These are phyloP conservation scores for Chironomus tepperi DNA, from an alignment of 1,140 invertebrate species.

Conservation along the genomic window DNA sequence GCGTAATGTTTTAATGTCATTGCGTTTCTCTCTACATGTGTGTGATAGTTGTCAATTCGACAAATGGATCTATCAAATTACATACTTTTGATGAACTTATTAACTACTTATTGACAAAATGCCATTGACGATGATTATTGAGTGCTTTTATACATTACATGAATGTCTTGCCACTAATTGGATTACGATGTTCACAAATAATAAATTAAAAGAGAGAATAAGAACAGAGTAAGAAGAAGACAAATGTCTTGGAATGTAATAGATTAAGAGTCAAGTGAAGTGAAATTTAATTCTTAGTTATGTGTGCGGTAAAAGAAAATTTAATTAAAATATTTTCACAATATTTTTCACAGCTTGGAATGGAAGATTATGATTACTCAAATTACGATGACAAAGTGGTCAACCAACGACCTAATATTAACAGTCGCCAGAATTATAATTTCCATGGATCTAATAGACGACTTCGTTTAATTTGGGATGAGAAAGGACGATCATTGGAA, in stretches of 20 bases:
- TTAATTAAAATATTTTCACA: conserved; percentile 7
- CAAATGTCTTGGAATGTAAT: neutral
- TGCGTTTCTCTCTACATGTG: neutral
- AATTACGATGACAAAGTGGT: conserved; percentile 28
- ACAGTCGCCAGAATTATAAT: conserved; percentile 25
- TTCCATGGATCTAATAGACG: conserved; percentile 28
- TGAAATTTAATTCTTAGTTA: neutral
- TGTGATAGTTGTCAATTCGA: neutral
- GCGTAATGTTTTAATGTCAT: neutral
- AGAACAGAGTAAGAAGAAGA: neutral
- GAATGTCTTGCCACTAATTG: neutral
- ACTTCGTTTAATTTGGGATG: conserved; percentile 44
- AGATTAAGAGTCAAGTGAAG: neutral
- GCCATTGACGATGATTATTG: neutral
- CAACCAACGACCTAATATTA: neutral
- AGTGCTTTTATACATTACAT: no score
- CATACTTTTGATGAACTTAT: neutral
- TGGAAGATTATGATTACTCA: neutral
- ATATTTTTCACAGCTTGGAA: conserved; percentile 25
- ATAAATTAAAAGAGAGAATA: neutral
- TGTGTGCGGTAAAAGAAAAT: neutral
- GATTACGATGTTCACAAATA: neutral
- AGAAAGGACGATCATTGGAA: conserved; percentile 42
- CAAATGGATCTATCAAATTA: neutral
- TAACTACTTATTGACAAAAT: neutral